Evolutionary conservation across 1,140 invertebrate species (phyloP), one percentile per base, ranked within the genome.

Genomic region (Drosophila kohkoa): DNA sequence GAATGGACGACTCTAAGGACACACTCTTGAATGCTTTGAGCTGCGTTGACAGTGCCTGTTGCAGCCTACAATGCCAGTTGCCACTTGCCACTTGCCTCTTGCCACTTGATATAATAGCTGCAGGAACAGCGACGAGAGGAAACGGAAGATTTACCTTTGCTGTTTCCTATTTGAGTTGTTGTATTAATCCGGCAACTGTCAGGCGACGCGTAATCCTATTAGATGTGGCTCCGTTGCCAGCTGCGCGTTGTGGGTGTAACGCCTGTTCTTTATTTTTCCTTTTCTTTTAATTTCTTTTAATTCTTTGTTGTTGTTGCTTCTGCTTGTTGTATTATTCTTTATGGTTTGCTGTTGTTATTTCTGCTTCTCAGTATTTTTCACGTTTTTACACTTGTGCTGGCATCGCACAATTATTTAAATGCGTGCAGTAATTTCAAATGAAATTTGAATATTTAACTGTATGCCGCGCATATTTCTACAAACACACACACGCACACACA

Each of bases 401-500:
- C 70, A 52, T 59, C 71, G 8, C 35, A 75, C 69, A 79, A 89
- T 88, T 89, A 89, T 88, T 88, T 80, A 75, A 88, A 81, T 89
- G 83, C 85, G 83, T 89, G 81, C 85, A 88, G 74, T 77, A 88
- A 89, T 88, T 79, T 77, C 70, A 66, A 65, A 80, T 77, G 74
- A 80, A 87, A 88, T 83, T 87, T 83, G 85, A 88, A 83, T 87
- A 80, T 83, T 79, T 79, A 81, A 88, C 77, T 82, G 82, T 73
- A 59, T 49, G 65, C 57, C 32, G 11, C 52, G 77, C 82, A 85
- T 85, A 81, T 77, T 85, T 81, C 52, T 52, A 81, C 73, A 77
- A 54, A 71, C 63, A 86, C 72, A 63, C 64, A 57, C 54, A 49
- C 72, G 57, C 64, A 57, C 46, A 51, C 64, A 59, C 41, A 63